Evolutionary conservation across 2,888 invertebrate genomes (phyloP).

Genomic region (Trichogramma dendrolimi): DNA sequence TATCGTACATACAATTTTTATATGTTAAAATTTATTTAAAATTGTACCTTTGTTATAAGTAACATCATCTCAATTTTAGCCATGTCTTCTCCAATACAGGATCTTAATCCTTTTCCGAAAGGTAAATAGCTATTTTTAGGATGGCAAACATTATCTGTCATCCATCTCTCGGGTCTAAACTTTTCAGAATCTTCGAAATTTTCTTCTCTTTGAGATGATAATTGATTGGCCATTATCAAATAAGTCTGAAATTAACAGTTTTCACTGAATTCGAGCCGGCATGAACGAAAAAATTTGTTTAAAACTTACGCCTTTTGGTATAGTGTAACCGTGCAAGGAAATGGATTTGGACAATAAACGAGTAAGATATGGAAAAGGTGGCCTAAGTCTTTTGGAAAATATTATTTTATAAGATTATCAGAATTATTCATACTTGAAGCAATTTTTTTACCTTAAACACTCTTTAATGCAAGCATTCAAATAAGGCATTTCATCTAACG

Average conservation of each 20-base stretch:
- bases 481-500: constrained; percentile 52
- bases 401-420: not conserved
- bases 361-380: constrained; percentile 63
- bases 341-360: constrained; percentile 60
- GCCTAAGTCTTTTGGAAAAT: constrained; percentile 48
- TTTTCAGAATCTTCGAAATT: constrained; percentile 63
- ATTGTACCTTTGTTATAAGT: constrained; percentile 56
- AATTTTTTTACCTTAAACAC: constrained; percentile 55
- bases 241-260: constrained; percentile 50
- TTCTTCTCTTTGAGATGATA: constrained; percentile 60
- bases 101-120: constrained; percentile 62
- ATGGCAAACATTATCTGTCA: constrained; percentile 48
- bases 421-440: not conserved
- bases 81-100: constrained; percentile 62
- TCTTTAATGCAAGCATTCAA: constrained; percentile 65
- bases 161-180: constrained; percentile 64
- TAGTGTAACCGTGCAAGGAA: constrained; percentile 61
- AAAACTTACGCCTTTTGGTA: constrained; percentile 45
- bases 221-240: constrained; percentile 63
- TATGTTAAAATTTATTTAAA: not conserved
- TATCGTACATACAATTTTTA: not conserved
- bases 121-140: constrained; percentile 60
- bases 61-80: constrained; percentile 61
- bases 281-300: not conserved
- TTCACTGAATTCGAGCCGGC: not conserved